phyloP scores from a whole-genome alignment of 2,888 invertebrate genomes.

The Cosmia pyralina region DNA sequence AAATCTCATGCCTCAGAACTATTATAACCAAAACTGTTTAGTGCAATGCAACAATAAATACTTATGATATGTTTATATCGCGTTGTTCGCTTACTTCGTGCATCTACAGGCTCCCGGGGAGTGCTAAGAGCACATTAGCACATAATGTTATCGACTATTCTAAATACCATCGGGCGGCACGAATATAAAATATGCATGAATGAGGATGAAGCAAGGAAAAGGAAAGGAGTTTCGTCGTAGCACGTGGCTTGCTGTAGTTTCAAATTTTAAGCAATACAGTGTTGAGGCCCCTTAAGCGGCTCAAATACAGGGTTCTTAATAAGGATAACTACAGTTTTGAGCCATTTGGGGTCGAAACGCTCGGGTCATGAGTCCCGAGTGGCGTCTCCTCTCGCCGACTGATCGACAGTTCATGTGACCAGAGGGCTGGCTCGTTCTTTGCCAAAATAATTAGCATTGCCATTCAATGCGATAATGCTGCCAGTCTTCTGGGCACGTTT shows the following conservation, averaged over 20 bases:
- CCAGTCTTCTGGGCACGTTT: no score
- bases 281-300: no score
- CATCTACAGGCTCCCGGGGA: background rate
- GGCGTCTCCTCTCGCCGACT: no score
- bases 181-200: constrained; percentile 1
- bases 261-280: background rate
- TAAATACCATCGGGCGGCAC: background rate
- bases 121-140: constrained; percentile 1
- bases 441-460: no score
- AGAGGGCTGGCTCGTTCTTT: no score
- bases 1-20: background rate
- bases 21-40: background rate
- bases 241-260: background rate
- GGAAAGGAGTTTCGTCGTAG: background rate
- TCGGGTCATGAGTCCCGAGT: no score
- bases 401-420: no score
- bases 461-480: no score
- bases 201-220: background rate
- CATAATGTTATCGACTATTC: constrained; percentile 7
- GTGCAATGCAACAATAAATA: background rate
- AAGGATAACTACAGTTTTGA: no score
- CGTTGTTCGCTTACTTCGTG: background rate
- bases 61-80: background rate
- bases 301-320: no score
- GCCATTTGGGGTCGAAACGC: no score